Evolutionary conservation across 2,888 invertebrate species (phyloP), one percentile per base, ranked within the genome.

Genomic region (Petrolisthes cinctipes): DNA sequence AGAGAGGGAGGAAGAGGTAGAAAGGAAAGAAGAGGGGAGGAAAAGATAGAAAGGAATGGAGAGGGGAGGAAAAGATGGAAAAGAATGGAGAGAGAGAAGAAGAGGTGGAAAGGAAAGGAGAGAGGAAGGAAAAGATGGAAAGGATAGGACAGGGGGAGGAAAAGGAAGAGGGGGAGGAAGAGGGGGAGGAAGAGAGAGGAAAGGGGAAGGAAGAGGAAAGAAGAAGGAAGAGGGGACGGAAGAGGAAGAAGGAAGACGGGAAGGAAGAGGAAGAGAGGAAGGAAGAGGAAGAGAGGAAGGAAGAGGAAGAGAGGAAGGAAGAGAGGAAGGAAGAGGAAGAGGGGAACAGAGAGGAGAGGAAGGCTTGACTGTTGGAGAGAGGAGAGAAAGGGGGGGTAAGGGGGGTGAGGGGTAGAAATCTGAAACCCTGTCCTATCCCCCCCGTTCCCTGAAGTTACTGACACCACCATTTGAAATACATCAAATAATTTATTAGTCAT

Each of bases 381-480:
- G 51, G 78, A 53, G n/a, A 80, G 14, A 80, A 76, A 7, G 14
- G n/a, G 14, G 57, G 61, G 7, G 61, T n/a, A 17, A 54, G 23
- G 54, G n/a, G 56, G 56, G 54, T 80, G n/a, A n/a, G n/a, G n/a
- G n/a, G 23, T 17, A 20, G 80, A 57, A n/a, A 54, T 37, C 9
- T 56, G 20, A 56, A 57, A 9, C 17, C 20, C 23, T 14, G 51
- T 23, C 76, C 5, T 23, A 76, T 51, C 23, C 14, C 76, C 37
- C 9, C 17, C 7, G 37, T 7, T 17, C 37, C 17, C 71, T 68
- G n/a, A 20, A 17, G 73, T 54, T 23, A 23, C 61, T 75, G n/a
- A 83, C 75, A 75, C 73, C 37, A 54, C 37, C 83, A 83, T 83
- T 83, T 57, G 75, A 75, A 83, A 83, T 37, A 75, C 56, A 80